These are phyloP conservation scores for Falco columbarius DNA, from an alignment of 2,797 vertebrate genomes.

Conservation along the genomic window DNA sequence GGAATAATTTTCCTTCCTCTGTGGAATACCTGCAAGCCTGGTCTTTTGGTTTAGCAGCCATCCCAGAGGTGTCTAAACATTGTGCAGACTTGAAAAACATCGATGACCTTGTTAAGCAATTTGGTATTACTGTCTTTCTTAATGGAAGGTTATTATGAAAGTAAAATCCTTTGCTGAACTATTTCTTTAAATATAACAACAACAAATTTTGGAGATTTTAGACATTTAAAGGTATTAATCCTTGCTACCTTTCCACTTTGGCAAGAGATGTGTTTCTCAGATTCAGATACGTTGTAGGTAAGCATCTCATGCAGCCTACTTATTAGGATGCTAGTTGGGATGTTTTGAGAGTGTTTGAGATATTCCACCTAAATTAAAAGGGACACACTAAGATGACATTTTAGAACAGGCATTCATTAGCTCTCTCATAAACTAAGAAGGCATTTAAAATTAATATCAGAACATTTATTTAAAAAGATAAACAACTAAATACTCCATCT, in stretches of 20 bases:
- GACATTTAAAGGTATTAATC: background rate
- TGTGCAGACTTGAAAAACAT: background rate
- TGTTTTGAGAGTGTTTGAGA: background rate
- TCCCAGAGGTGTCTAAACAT: background rate
- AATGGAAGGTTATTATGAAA: background rate
- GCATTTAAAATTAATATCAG: background rate
- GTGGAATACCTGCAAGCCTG: background rate
- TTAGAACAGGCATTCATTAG: background rate
- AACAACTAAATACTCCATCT: background rate
- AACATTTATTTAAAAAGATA: background rate
- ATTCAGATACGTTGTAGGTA: background rate
- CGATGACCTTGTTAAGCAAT: background rate
- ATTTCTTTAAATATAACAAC: background rate
- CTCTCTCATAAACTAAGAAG: background rate
- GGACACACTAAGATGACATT: background rate
- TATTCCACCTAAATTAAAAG: background rate
- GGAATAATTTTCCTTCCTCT: background rate
- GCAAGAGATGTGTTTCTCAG: background rate
- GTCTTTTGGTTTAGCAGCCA: background rate
- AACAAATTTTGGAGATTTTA: background rate
- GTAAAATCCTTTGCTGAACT: background rate
- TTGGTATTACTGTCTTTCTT: background rate
- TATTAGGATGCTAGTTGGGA: background rate
- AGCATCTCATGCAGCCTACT: background rate
- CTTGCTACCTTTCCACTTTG: background rate